A percentile compares a stretch with the other conserved stretches of the same genome.
These are phyloP conservation scores for Thryonomys swinderianus DNA, from an alignment of 2,113 vertebrate genomes.

Conservation along the genomic window DNA sequence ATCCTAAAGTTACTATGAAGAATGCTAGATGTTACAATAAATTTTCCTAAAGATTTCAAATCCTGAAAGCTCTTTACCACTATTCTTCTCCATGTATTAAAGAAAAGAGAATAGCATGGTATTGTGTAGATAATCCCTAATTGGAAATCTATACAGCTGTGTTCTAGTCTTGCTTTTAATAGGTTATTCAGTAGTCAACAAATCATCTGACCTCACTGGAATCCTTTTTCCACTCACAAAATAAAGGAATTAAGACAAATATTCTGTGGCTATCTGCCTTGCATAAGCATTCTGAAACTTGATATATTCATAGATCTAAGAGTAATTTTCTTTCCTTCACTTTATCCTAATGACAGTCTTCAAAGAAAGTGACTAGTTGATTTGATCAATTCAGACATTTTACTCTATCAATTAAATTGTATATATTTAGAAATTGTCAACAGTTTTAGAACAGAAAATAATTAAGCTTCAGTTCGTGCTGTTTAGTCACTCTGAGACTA, in stretches of 20 bases:
- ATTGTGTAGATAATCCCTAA: not conserved
- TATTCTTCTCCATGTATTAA: not conserved
- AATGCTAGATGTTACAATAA: not conserved
- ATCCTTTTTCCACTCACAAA: not conserved
- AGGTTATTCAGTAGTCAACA: not conserved
- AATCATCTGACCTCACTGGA: too few relatives aligned
- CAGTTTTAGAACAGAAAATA: not conserved
- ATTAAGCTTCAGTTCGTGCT: not conserved
- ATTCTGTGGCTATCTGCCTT: not conserved
- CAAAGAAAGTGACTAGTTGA: conserved; percentile 1
- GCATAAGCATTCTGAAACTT: not conserved
- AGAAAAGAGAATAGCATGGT: not conserved
- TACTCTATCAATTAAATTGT: conserved; percentile 17
- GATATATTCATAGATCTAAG: not conserved
- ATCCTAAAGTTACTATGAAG: not conserved
- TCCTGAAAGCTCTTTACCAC: not conserved
- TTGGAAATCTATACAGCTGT: not conserved
- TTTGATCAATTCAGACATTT: not conserved
- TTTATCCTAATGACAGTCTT: not conserved
- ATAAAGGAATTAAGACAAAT: not conserved
- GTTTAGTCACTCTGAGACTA: not conserved
- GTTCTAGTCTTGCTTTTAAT: not conserved
- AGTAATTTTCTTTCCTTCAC: conserved; percentile 8
- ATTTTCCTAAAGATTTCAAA: not conserved
- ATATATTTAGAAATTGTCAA: not conserved